Conservation (phyloP, 2,113 vertebrate genomes). For the Cyrtonyx montezumae region DNA sequence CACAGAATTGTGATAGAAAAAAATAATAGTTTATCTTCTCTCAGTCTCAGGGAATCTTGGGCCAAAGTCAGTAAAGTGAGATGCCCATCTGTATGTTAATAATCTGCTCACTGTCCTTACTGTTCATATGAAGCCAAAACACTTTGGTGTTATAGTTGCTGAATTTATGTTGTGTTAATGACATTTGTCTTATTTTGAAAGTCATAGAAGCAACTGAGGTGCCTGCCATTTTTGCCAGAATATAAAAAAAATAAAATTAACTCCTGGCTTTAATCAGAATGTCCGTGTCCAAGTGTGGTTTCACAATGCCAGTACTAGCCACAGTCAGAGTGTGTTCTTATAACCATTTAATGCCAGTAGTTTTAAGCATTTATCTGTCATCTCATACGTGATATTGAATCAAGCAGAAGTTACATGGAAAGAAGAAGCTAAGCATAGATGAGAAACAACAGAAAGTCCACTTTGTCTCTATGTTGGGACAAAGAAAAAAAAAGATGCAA, state of each 20-base stretch:
- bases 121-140: neutral
- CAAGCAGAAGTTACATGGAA: constrained; percentile 35
- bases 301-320: constrained; percentile 17
- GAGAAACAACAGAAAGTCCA: neutral
- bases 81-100: neutral
- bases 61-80: neutral
- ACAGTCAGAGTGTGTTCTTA: constrained; percentile 27
- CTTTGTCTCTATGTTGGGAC: neutral
- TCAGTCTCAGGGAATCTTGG: neutral
- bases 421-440: neutral
- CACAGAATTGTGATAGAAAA: neutral
- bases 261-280: neutral
- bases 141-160: neutral
- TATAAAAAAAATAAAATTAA: neutral
- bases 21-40: neutral
- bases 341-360: neutral
- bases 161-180: neutral
- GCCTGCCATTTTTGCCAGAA: neutral
- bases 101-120: neutral
- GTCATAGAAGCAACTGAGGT: neutral
- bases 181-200: neutral
- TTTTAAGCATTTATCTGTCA: constrained; percentile 7
- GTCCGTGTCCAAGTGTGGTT: constrained; percentile 7
- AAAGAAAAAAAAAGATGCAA: neutral
- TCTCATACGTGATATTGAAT: constrained; percentile 28